Conservation (phyloP, 2,797 vertebrate species). For the Pristis pectinata region DNA sequence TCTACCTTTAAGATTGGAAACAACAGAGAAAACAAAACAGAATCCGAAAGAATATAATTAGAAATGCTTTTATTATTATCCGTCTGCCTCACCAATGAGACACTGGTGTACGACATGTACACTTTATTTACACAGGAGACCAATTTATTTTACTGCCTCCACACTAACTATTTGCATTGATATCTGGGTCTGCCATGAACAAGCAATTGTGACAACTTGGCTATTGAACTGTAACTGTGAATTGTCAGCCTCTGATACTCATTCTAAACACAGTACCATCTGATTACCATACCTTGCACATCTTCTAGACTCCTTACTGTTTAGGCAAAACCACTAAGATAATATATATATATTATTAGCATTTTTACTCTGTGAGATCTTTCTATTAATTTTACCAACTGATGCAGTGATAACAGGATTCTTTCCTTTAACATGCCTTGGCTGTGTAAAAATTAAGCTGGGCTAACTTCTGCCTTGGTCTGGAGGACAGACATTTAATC, state of each 20-base stretch:
- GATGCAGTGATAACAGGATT: slow-evolving; percentile 39
- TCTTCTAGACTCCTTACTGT: slow-evolving; percentile 50
- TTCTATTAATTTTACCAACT: slow-evolving; percentile 46
- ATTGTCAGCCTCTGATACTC: slow-evolving; percentile 51
- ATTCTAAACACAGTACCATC: slow-evolving; percentile 65
- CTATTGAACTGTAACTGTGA: slow-evolving; percentile 71
- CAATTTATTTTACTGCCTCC: slow-evolving; percentile 69
- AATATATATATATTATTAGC: slow-evolving; percentile 45
- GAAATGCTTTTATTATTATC: slow-evolving; percentile 58
- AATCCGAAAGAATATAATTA: slow-evolving; percentile 46
- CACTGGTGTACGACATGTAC: slow-evolving; percentile 53
- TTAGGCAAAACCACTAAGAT: slow-evolving; percentile 45
- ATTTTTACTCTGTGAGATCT: slow-evolving; percentile 42
- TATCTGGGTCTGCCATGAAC: slow-evolving; percentile 63
- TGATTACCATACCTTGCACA: slow-evolving; percentile 60
- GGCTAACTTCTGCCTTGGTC: background rate
- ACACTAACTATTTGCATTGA: slow-evolving; percentile 66
- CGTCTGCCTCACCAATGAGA: slow-evolving; percentile 55
- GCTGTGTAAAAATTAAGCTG: background rate
- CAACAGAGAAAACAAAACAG: background rate
- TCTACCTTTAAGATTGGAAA: slow-evolving; percentile 5
- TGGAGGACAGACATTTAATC: slow-evolving; percentile 32
- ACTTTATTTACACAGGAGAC: slow-evolving; percentile 72
- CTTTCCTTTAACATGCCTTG: slow-evolving; percentile 25
- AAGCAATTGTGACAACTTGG: slow-evolving; percentile 74